These are phyloP conservation scores for Barypeithes pellucidus DNA, from an alignment of 2,888 invertebrate genomes.

Conservation along the genomic window DNA sequence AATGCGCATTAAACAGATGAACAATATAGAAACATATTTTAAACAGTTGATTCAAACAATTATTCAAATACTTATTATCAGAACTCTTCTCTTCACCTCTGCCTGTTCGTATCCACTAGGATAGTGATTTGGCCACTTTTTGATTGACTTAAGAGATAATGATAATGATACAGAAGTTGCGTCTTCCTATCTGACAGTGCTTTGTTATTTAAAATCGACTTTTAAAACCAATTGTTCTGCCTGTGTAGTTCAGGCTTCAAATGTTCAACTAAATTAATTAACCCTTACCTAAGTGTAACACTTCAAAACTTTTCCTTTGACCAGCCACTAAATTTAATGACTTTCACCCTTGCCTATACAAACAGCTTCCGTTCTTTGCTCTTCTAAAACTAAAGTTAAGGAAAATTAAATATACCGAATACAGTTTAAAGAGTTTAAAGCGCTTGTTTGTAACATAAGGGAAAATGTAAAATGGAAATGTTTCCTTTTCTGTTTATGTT, in stretches of 20 bases:
- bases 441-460: not conserved
- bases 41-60: too few species aligned
- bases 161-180: too few species aligned
- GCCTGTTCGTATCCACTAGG: too few species aligned
- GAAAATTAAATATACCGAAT: constrained; percentile 17
- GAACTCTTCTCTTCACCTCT: too few species aligned
- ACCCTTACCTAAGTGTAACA: constrained; percentile 18
- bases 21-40: too few species aligned
- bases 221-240: not conserved
- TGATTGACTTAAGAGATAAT: too few species aligned
- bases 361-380: constrained; percentile 25
- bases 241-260: not conserved
- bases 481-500: constrained; percentile 1
- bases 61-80: too few species aligned
- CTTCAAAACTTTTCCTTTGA: constrained; percentile 25
- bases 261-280: constrained; percentile 26
- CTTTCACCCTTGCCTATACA: constrained; percentile 26
- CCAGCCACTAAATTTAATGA: constrained; percentile 24
- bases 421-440: constrained; percentile 16
- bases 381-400: constrained; percentile 7
- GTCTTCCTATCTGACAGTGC: not conserved
- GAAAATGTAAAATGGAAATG: not conserved
- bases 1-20: too few species aligned
- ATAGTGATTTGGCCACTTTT: too few species aligned
- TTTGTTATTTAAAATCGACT: not conserved